Conservation (phyloP, 2,888 invertebrate genomes). For the Theretra japonica region DNA sequence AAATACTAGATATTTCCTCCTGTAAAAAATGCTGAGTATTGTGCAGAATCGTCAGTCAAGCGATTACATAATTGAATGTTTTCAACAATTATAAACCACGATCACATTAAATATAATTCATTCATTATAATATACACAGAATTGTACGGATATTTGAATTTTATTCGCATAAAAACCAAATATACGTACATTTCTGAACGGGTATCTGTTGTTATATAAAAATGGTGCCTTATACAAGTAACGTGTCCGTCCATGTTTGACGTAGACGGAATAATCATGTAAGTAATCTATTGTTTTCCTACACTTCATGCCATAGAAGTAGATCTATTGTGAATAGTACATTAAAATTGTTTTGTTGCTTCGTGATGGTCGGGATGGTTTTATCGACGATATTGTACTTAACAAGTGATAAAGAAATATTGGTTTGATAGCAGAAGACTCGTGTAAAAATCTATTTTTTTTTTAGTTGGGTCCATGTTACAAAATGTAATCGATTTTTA, state of each 20-base stretch:
- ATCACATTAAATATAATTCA: neutral
- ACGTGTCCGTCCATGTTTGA: conserved; percentile 70
- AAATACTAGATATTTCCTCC: too few relatives aligned
- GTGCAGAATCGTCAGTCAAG: too few relatives aligned
- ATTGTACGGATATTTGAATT: conserved; percentile 30
- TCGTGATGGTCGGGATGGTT: neutral
- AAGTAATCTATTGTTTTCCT: conserved; percentile 5
- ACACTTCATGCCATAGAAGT: conserved; percentile 19
- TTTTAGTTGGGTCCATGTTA: too few relatives aligned
- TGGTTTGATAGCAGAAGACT: neutral
- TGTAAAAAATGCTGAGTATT: too few relatives aligned
- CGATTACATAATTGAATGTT: too few relatives aligned
- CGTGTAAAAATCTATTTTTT: neutral
- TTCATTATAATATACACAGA: neutral
- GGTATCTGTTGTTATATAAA: conserved; percentile 31
- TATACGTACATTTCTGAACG: conserved; percentile 30
- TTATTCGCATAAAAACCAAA: conserved; percentile 24
- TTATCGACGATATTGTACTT: conserved; percentile 7
- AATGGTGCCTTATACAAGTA: conserved; percentile 77
- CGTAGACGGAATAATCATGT: conserved; percentile 32
- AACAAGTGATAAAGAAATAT: too few relatives aligned
- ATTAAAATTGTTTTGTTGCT: neutral
- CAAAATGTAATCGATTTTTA: too few relatives aligned
- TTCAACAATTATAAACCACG: too few relatives aligned
- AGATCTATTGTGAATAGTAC: neutral